Base-by-base conservation (phyloP, 2,113 vertebrate species). In the Cyanoliseus patagonus region DNA sequence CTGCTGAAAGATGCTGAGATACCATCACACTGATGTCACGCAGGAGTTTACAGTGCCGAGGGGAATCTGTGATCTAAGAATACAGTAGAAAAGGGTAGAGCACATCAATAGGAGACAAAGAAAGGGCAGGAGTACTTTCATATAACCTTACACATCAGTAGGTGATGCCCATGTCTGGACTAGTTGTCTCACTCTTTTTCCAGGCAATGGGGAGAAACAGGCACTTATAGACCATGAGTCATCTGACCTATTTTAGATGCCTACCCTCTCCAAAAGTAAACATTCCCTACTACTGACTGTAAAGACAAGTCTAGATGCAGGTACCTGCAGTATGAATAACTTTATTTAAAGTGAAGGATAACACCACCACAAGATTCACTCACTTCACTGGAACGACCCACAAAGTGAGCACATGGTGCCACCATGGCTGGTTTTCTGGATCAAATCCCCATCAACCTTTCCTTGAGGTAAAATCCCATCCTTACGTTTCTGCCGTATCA, bases 351-450 rank as follows among this genome's bases (percentile, higher is more conserved):
- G 77, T 75, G 41, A 37, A 30, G 2, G 57, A 17, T 77, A 84
- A 25, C 39, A 37, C 63, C 46, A 24, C 11, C 31, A 15, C 46
- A 2, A 16, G 67, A 7, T 37, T n/a, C 46, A 2, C 13, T 55
- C 28, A 1, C 18, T 11, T 27, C 66, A 23, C 39, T 28, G 75
- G 37, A 64, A 79, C 14, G 3, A 23, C 59, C 31, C 75, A 7
- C 70, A 3, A 3, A 22, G 59, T 4, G 80, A 47, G 30, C 51
- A 17, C 17, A 3, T 12, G 16, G 20, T 83, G 83, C 64, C 59
- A 44, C 3, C 8, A 0, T 11, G 7, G 25, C 17, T 59, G 70
- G 4, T 1, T 27, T 39, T 5, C 42, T 16, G 53, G 15, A 11
- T 44, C 0, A 0, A 27, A 66, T 18, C 30, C 57, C n/a, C 17